Conservation (phyloP, 2,797 vertebrate species). For the Notolepis coatsorum region DNA sequence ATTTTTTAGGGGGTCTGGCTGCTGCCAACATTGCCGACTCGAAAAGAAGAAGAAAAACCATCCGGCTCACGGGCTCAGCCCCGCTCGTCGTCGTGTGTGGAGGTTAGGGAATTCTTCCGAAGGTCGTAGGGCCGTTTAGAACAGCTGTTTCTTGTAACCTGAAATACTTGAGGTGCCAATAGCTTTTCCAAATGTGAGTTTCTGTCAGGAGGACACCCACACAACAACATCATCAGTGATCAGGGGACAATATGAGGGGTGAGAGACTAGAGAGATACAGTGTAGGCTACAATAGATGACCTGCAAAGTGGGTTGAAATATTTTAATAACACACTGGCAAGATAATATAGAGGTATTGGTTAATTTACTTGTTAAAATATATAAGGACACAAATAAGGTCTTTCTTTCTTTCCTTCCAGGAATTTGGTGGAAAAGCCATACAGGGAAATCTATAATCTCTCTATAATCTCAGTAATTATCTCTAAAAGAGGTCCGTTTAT, state of each 20-base stretch:
- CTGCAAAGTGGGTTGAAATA: neutral
- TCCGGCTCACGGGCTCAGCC: slow-evolving; percentile 33
- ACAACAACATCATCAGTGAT: slow-evolving; percentile 45
- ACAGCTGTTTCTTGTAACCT: slow-evolving; percentile 88
- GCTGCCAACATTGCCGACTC: slow-evolving; percentile 28
- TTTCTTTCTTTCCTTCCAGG: neutral
- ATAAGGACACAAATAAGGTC: too few relatives aligned
- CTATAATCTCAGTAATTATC: slow-evolving; percentile 74
- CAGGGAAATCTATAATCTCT: slow-evolving; percentile 47
- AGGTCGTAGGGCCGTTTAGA: slow-evolving; percentile 67
- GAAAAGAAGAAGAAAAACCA: too few relatives aligned
- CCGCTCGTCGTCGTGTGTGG: slow-evolving; percentile 24
- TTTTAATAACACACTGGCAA: neutral
- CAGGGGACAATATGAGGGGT: neutral
- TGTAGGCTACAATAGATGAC: neutral
- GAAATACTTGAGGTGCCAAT: slow-evolving; percentile 81
- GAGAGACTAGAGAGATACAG: slow-evolving; percentile 1
- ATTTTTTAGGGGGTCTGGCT: slow-evolving; percentile 7
- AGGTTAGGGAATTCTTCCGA: slow-evolving; percentile 51
- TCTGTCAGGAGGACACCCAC: slow-evolving; percentile 64
- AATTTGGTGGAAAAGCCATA: slow-evolving; percentile 1
- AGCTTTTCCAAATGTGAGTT: slow-evolving; percentile 80
- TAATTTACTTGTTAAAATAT: neutral
- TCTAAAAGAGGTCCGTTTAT: slow-evolving; percentile 58
- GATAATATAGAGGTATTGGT: neutral